Conservation (phyloP, 1,140 invertebrate genomes). For the Drosophila rufa region DNA sequence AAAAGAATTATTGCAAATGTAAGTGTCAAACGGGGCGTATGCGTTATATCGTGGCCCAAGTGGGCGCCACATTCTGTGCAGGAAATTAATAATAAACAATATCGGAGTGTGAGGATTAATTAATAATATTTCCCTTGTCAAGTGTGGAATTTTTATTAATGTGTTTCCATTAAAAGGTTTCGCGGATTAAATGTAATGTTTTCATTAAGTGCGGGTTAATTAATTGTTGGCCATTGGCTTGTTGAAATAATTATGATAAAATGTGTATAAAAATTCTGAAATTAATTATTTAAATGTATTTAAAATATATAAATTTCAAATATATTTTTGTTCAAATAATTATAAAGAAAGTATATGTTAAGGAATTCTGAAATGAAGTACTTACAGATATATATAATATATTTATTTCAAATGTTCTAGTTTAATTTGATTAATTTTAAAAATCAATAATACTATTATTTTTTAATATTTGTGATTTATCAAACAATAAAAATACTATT, state of each 20-base stretch:
- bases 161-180: slow-evolving; percentile 30
- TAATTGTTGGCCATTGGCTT: slow-evolving; percentile 6
- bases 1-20: slow-evolving; percentile 37
- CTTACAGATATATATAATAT: too few species aligned
- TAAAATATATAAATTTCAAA: not conserved
- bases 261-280: not conserved
- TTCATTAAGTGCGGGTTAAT: slow-evolving; percentile 8
- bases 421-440: too few species aligned
- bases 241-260: not conserved
- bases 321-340: not conserved
- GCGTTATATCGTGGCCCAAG: slow-evolving; percentile 20
- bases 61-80: slow-evolving; percentile 24
- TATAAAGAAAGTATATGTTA: too few species aligned
- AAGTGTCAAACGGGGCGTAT: slow-evolving; percentile 53
- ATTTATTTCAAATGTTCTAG: too few species aligned
- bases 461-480: not conserved
- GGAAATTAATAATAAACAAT: slow-evolving; percentile 19
- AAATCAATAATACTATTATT: too few species aligned
- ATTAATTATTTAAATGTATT: not conserved
- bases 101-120: slow-evolving; percentile 21
- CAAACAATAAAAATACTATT: not conserved
- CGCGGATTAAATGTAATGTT: slow-evolving; percentile 14
- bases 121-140: slow-evolving; percentile 28
- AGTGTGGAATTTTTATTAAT: slow-evolving; percentile 27
- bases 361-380: too few species aligned